Conservation (phyloP, 2,888 invertebrate genomes). For the Leucoma salicis region DNA sequence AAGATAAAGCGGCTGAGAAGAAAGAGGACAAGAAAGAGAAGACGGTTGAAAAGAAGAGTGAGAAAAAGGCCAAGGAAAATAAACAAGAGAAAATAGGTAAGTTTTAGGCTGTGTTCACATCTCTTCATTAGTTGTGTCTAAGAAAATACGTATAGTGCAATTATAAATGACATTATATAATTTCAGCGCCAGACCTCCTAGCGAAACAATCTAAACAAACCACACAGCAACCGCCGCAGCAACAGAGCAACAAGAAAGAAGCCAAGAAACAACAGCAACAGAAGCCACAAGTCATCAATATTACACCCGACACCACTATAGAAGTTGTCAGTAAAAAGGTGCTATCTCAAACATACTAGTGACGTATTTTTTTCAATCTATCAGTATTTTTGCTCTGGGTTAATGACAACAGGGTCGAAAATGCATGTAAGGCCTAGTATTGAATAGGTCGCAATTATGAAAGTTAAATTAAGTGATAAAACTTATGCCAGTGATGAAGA, state of each 20-base stretch:
- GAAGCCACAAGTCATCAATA: conserved; percentile 48
- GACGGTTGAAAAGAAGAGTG: conserved; percentile 32
- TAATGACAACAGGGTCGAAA: no score
- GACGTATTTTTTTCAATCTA: no score
- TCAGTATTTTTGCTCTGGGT: no score
- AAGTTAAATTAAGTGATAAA: no score
- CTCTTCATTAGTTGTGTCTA: neutral
- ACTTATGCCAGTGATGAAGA: no score
- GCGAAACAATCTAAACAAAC: conserved; percentile 30
- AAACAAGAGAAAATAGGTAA: conserved; percentile 61
- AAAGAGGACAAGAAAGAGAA: conserved; percentile 52
- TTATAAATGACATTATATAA: neutral
- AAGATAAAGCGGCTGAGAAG: conserved; percentile 32
- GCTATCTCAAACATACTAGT: no score
- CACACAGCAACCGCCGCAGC: conserved; percentile 23
- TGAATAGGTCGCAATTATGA: no score
- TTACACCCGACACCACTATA: conserved; percentile 62
- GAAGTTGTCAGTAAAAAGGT: conserved; percentile 60
- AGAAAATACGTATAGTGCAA: neutral
- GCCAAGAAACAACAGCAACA: conserved; percentile 31
- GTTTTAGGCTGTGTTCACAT: conserved; percentile 10
- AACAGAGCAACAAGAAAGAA: conserved; percentile 44
- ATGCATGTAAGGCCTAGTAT: no score
- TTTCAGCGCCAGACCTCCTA: conserved; percentile 25
- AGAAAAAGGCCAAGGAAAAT: conserved; percentile 51